A percentile compares a stretch with the other conserved stretches of the same genome.
Conservation (phyloP, 2,797 vertebrate species). For the Saxicola maurus region DNA sequence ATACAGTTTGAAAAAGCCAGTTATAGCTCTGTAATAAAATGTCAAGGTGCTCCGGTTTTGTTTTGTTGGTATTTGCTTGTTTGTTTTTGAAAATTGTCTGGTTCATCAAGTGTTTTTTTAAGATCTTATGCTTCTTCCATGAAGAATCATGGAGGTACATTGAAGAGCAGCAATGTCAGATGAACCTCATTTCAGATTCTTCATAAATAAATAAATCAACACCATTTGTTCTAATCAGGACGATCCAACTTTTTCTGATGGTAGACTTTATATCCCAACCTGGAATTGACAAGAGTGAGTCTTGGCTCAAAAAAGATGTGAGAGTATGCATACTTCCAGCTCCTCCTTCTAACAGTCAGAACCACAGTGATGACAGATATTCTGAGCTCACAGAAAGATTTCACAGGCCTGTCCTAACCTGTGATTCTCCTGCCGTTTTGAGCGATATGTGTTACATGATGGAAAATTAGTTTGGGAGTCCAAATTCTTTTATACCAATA, state of each 20-base stretch:
- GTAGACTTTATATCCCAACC: not conserved
- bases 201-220: not conserved
- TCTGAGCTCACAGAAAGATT: not conserved
- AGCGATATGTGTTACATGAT: not conserved
- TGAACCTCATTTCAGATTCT: not conserved
- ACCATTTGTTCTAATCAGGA: not conserved
- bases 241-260: not conserved
- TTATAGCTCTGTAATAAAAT: not conserved
- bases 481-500: not conserved
- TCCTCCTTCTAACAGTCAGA: not conserved
- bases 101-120: not conserved
- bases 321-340: not conserved
- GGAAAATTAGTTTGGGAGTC: not conserved
- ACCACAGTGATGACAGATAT: not conserved
- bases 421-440: not conserved
- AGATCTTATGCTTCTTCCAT: not conserved
- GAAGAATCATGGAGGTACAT: not conserved
- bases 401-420: not conserved
- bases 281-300: not conserved
- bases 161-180: not conserved
- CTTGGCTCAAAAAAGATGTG: not conserved
- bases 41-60: not conserved
- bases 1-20: not conserved
- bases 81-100: not conserved
- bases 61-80: too few relatives aligned